Base-by-base conservation (phyloP, 2,797 vertebrate species). In the Sebastolobus altivelis region DNA sequence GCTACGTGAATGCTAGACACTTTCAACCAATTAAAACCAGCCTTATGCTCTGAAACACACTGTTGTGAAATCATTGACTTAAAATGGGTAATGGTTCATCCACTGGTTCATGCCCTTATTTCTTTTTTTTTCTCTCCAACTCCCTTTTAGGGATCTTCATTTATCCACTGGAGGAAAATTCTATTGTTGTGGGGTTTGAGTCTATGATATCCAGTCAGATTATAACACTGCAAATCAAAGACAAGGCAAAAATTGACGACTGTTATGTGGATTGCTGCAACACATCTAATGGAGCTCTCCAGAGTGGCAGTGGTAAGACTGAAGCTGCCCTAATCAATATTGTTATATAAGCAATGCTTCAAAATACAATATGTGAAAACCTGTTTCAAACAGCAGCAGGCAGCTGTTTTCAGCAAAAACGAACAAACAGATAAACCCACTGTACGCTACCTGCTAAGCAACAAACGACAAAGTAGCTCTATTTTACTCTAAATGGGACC, bases 161-260 rank as follows among this genome's bases (percentile, higher is more conserved):
- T 78, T 99, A 97, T 82, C 98, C 98, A 0, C 90, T 99, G 94
- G 98, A 98, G 3, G 98, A 99, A 85, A 84, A 94, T 73, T 96
- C 96, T 8, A 94, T 97, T 0, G 96, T 99, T 0, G 96, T 99
- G 0, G 98, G 99, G 20, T 99, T 99, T 0, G 98, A 99, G 88
- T 97, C 97, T 0, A 96, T 97, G 80, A 95, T 98, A 76, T 96
- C 96, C 11, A 95, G 81, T 67, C 96, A 96, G 3, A 95, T 97
- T 0, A 94, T 99, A 82, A 98, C 97, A 0, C 95, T 99, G 86
- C 98, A 99, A 94, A 97, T 99, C 91, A 99, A 97, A 90, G 98
- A 98, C 95, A 99, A 98, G 92, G 92, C 96, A 76, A 98, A 98
- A 91, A 93, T 99, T 2, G 97, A 97, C 0, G 96, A 97, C 43